These are phyloP conservation scores for Gastrophryne carolinensis DNA, from an alignment of 2,797 vertebrate genomes.

Conservation along the genomic window DNA sequence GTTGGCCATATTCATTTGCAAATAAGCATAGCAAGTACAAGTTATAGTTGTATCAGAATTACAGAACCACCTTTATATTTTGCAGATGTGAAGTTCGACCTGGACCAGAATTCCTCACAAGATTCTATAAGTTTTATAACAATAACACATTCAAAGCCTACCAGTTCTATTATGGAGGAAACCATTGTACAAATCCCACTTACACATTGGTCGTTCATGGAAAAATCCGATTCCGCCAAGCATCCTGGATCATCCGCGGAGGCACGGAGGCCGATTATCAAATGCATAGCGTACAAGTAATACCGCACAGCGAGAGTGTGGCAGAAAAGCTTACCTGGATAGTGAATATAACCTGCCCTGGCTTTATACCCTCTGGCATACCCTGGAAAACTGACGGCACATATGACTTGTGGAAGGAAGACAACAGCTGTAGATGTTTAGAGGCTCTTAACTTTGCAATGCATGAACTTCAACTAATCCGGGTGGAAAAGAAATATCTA, in stretches of 20 bases:
- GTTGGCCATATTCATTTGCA: no score
- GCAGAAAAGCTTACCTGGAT: slow-evolving; percentile 77
- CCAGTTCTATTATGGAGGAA: slow-evolving; percentile 93
- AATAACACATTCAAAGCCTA: slow-evolving; percentile 93
- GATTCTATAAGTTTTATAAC: slow-evolving; percentile 88
- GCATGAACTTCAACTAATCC: slow-evolving; percentile 93
- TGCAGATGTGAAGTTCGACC: slow-evolving; percentile 92
- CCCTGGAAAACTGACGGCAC: slow-evolving; percentile 75
- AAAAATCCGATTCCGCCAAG: slow-evolving; percentile 86
- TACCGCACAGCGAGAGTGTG: slow-evolving; percentile 76
- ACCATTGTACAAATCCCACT: slow-evolving; percentile 88
- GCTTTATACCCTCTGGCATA: slow-evolving; percentile 63
- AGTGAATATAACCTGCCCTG: slow-evolving; percentile 80
- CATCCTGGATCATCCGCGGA: slow-evolving; percentile 94
- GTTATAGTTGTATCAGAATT: no score
- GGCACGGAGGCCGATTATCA: slow-evolving; percentile 93
- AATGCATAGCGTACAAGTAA: slow-evolving; percentile 79
- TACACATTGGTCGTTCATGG: slow-evolving; percentile 86
- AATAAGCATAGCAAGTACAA: no score
- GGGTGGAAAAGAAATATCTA: slow-evolving; percentile 90
- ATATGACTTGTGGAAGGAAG: slow-evolving; percentile 87
- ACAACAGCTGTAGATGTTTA: slow-evolving; percentile 80
- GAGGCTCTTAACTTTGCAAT: slow-evolving; percentile 89
- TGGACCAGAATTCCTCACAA: slow-evolving; percentile 91
- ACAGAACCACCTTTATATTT: background rate